Conservation (phyloP, 2,797 vertebrate species). For the Phyllotis vaccarum region DNA sequence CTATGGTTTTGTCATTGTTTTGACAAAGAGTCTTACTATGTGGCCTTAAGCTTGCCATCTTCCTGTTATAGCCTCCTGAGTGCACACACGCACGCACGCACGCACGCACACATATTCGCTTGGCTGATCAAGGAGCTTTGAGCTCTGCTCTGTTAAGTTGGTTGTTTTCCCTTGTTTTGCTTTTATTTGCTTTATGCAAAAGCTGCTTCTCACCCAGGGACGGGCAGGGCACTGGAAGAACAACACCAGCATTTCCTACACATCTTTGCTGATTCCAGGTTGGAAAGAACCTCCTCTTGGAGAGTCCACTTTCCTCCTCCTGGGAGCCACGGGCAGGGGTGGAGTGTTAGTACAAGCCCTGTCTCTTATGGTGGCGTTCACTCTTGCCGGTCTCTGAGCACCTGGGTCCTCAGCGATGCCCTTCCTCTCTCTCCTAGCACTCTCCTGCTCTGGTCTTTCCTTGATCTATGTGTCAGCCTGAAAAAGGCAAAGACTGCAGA, state of each 20-base stretch:
- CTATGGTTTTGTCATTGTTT: neutral
- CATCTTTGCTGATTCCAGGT: constrained; percentile 59
- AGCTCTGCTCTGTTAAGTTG: neutral
- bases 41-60: neutral
- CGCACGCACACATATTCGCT: constrained; percentile 45
- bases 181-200: neutral
- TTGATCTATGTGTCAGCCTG: constrained; percentile 48
- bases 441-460: constrained; percentile 21
- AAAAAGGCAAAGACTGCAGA: neutral
- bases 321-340: neutral
- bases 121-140: constrained; percentile 44
- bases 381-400: constrained; percentile 66
- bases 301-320: constrained; percentile 42
- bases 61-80: neutral
- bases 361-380: constrained; percentile 82
- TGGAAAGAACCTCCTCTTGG: constrained; percentile 31
- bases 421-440: constrained; percentile 23
- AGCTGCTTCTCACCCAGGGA: neutral
- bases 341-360: constrained; percentile 68
- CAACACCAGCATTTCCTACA: constrained; percentile 65
- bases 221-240: constrained; percentile 61
- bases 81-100: too few relatives aligned
- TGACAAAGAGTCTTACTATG: neutral
- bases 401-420: neutral
- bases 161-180: constrained; percentile 63